phyloP scores from a whole-genome alignment of 2,113 vertebrate genomes.

The Sphyrna mokarran region DNA sequence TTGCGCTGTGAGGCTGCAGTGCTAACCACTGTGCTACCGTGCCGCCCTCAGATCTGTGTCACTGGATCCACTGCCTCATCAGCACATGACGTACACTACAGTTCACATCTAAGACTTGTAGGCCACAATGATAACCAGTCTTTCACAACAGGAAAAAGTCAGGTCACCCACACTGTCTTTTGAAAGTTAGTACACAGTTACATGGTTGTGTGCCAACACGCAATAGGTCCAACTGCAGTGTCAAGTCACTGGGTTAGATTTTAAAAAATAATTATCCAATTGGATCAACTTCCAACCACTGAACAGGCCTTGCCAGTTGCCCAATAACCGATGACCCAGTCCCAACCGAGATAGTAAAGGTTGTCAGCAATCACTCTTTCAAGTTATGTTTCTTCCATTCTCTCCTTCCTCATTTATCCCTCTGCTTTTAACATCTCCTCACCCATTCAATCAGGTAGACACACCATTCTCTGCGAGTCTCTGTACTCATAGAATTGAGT shows the following conservation, averaged over 20 bases:
- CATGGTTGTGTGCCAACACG: background rate
- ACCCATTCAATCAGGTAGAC: background rate
- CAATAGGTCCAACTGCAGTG: background rate
- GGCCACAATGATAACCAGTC: background rate
- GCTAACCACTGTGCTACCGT: too few relatives aligned
- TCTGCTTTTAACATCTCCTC: background rate
- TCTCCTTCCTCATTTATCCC: background rate
- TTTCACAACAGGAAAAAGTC: background rate
- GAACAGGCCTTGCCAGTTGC: background rate
- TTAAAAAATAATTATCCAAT: background rate
- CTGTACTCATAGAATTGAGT: background rate
- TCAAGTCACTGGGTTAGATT: background rate
- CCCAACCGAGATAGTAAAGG: background rate
- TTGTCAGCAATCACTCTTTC: background rate
- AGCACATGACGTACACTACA: background rate
- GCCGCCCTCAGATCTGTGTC: background rate
- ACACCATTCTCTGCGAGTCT: background rate
- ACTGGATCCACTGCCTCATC: background rate
- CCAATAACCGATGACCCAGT: background rate
- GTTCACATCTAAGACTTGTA: background rate
- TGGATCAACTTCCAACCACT: background rate
- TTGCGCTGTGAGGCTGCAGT: too few relatives aligned
- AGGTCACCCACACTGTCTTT: background rate
- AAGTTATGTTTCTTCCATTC: background rate
- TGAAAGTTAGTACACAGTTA: background rate